Base-by-base conservation (phyloP, 2,113 vertebrate species). In the Plectropomus leopardus region DNA sequence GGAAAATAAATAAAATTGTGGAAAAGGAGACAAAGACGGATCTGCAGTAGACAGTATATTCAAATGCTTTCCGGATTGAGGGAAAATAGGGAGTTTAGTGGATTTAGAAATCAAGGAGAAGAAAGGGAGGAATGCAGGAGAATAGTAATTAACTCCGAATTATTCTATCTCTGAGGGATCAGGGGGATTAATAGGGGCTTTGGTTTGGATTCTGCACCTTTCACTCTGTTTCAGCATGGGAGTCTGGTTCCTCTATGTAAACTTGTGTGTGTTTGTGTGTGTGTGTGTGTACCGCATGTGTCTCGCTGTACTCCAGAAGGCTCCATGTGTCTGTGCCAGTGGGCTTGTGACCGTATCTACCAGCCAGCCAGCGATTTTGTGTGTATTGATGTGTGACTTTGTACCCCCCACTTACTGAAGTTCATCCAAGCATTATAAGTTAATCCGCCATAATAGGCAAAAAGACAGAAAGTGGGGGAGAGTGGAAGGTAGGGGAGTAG, bases 401-500 rank as follows among this genome's bases (percentile, higher is more conserved):
- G 86, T 89, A 86, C 89, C 92, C 90, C 88, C 89, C 83, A 78
- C 92, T 90, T 85, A 90, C 90, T 86, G 83, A 88, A 86, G 92
- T 93, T 92, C 94, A 93, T 94, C 89, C 94, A 94, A 95, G 93
- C 94, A 92, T 94, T 91, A 87, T 76, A 90, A 95, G 92, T 92
- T 96, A 96, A 96, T 96, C 94, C 92, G 13, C 81, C 85, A 86
- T 96, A 95, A 96, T 95, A 92, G 89, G 94, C 86, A 90, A 91
- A 93, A 93, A 92, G 86, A 87, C 72, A 77, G 66, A 78, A 76
- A 60, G n/a, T 78, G 83, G 76, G 78, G 66, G 86, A 61, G 58
- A 51, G 84, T 44, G 36, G 21, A 50, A 68, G 53, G 70, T 64
- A 53, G 75, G 71, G 78, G 57, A 47, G n/a, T n/a, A 42, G 80